Evolutionary conservation across 2,113 vertebrate species (phyloP), one percentile per base, ranked within the genome.

Genomic region (Phaethornis superciliosus): DNA sequence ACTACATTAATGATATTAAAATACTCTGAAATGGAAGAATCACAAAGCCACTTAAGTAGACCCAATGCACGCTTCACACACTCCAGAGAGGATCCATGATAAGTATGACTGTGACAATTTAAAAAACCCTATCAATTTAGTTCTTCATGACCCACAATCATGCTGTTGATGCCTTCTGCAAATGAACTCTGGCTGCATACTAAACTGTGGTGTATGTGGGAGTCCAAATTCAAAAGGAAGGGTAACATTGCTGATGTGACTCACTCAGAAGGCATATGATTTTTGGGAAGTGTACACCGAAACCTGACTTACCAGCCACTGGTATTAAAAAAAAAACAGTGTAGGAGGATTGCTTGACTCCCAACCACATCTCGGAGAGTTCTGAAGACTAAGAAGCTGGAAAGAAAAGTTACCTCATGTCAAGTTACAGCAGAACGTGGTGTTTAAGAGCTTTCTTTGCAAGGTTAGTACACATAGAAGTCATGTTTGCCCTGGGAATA

Each of bases 41-140:
- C 13, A 86, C 52, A 63, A 59, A 89, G 20, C 18, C 46, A 32
- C 42, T 85, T 49, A 54, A 7, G 13, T 10, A 8, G 4, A 47
- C 15, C 24, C 49, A 30, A 2, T 42, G 42, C 32, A 15, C 21
- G 4, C 21, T 64, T 55, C 20, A 17, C 23, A 21, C 12, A 7
- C 28, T 77, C n/a, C n/a, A 52, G 20, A 33, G 27, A 88, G n/a
- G 16, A 22, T 51, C 22, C 4, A 1, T 33, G 35, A 15, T 35
- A 74, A 67, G 32, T 17, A 19, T 17, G 26, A 76, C 2, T 60
- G 23, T 20, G 79, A 28, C 17, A 85, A 12, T 32, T 77, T n/a
- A 46, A 78, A 60, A 19, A 0, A 0, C 5, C 4, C 19, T 40
- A 32, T 16, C n/a, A 26, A 11, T 64, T 68, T 78, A 44, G 14